Conservation (phyloP, 1,140 invertebrate species). For the Drosophila parvula region DNA sequence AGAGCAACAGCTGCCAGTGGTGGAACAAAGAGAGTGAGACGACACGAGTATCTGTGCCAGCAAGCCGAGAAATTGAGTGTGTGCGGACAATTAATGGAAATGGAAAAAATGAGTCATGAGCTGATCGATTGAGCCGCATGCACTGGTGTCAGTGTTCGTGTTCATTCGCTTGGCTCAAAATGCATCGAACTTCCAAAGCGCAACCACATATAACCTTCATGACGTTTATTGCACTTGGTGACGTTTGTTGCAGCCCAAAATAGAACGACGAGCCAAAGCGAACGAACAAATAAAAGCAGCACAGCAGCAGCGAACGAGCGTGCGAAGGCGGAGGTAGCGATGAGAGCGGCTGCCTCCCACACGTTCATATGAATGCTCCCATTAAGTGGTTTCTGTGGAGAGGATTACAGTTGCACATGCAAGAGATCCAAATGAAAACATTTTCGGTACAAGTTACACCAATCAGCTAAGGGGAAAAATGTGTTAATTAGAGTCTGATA, state of each 20-base stretch:
- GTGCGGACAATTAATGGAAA: conserved; percentile 50
- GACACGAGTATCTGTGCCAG: conserved; percentile 40
- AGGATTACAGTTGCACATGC: conserved; percentile 25
- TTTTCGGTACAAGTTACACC: neutral
- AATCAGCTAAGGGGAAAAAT: conserved; percentile 28
- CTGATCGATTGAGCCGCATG: conserved; percentile 37
- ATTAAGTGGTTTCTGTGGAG: conserved; percentile 32
- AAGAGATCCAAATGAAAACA: neutral
- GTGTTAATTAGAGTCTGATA: conserved; percentile 24
- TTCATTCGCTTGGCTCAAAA: conserved; percentile 22
- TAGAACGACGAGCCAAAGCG: conserved; percentile 40
- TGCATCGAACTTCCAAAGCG: conserved; percentile 41
- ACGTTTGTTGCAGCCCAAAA: conserved; percentile 50
- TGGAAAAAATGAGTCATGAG: conserved; percentile 39
- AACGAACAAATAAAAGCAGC: conserved; percentile 18
- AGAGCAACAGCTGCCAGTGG: conserved; percentile 33
- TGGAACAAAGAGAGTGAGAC: conserved; percentile 25
- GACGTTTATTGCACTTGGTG: conserved; percentile 55
- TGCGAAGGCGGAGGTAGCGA: conserved; percentile 25
- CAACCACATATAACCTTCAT: conserved; percentile 44
- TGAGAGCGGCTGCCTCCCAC: conserved; percentile 41
- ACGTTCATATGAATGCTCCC: conserved; percentile 13
- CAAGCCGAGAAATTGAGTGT: conserved; percentile 38
- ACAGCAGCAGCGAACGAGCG: conserved; percentile 21
- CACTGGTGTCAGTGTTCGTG: conserved; percentile 19